A percentile compares a stretch with the other conserved stretches of the same genome.
Conservation (phyloP, 2,113 vertebrate genomes). For the Serilophus lunatus region DNA sequence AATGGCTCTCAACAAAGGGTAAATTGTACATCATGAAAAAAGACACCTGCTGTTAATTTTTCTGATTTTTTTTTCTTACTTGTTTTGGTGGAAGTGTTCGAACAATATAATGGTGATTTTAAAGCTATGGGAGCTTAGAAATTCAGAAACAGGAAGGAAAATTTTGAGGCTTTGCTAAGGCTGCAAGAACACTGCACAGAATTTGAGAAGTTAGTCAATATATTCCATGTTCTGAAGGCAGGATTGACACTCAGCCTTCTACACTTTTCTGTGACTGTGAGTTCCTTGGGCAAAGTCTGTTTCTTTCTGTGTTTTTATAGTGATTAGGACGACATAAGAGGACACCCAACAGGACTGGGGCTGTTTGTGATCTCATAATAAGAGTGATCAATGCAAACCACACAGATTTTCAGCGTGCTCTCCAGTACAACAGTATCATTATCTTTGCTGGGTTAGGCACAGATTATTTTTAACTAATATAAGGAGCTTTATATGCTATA, state of each 20-base stretch:
- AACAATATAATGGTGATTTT: background rate
- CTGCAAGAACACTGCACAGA: background rate
- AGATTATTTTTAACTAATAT: background rate
- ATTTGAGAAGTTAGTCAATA: background rate
- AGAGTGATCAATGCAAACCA: background rate
- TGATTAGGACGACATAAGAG: background rate
- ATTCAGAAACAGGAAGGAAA: background rate
- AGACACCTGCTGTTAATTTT: background rate
- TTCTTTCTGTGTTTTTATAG: background rate
- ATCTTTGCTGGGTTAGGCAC: background rate
- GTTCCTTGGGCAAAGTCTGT: background rate
- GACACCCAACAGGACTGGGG: background rate
- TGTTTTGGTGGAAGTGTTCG: background rate
- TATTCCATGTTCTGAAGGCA: background rate
- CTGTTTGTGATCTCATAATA: background rate
- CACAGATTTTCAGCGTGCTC: accelerated
- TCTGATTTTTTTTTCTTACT: background rate
- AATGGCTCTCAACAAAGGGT: background rate
- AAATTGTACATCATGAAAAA: background rate
- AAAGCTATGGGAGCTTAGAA: background rate
- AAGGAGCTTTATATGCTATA: background rate
- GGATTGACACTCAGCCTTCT: background rate
- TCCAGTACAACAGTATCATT: background rate
- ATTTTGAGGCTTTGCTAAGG: background rate
- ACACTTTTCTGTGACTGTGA: background rate